phyloP scores from a whole-genome alignment of 2,797 vertebrate species.

The Cirrhinus molitorella region DNA sequence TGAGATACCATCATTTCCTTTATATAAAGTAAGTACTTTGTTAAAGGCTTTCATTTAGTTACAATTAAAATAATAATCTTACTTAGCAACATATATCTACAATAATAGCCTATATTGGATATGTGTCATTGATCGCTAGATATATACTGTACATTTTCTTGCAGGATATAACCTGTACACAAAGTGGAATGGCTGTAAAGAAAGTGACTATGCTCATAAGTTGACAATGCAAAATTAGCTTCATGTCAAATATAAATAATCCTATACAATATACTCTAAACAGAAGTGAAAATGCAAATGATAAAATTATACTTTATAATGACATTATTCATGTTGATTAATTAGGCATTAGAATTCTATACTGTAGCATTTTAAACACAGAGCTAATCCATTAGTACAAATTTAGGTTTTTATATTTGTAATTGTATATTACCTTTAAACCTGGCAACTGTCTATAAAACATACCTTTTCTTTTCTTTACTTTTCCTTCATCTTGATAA shows the following conservation, averaged over 20 bases:
- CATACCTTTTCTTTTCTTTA: neutral
- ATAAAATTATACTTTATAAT: neutral
- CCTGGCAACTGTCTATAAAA: neutral
- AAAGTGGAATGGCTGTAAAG: constrained; percentile 4
- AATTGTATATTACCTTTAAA: neutral
- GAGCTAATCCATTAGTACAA: neutral
- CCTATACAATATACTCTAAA: constrained; percentile 17
- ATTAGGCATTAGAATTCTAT: neutral
- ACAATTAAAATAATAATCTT: constrained; percentile 34
- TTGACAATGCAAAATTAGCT: constrained; percentile 39
- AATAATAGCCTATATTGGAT: constrained; percentile 39
- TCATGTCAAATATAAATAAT: constrained; percentile 32
- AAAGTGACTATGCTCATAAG: constrained; percentile 27
- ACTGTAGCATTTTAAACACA: neutral
- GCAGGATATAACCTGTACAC: constrained; percentile 42
- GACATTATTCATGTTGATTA: neutral
- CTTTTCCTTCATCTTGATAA: neutral
- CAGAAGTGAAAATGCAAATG: neutral
- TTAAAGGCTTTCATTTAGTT: constrained; percentile 23
- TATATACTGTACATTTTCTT: constrained; percentile 42
- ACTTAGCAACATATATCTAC: constrained; percentile 18
- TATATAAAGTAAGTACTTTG: constrained; percentile 16
- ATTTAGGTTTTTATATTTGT: neutral
- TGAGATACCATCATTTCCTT: constrained; percentile 17
- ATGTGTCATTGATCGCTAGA: constrained; percentile 15